Base-by-base conservation (phyloP, 2,888 invertebrate genomes). In the Thereva unica region DNA sequence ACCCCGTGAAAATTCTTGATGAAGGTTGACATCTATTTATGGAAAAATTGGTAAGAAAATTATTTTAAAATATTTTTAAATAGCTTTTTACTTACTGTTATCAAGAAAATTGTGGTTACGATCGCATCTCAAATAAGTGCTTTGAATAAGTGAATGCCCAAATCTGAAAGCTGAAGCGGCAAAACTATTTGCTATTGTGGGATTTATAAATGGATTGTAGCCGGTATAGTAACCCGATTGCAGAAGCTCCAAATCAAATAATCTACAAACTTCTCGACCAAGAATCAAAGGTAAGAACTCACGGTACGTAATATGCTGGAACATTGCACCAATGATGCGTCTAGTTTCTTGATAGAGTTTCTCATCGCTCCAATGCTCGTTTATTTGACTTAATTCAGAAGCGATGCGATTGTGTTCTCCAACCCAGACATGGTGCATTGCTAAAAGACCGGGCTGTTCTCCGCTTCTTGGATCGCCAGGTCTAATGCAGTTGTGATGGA, bases 361-460 rank as follows among this genome's bases (percentile, higher is more conserved):
- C 76, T 95, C 94, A 75, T 95, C 95, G 74, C 88, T 89, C 95
- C 95, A 95, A 74, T 91, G 90, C 0, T 87, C 86, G 82, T 95
- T 95, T 47, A 93, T 75, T 54, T 85, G 84, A 4, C 87, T 84
- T 47, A 95, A 78, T 72, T 87, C 86, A 71, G 85, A 84, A 1
- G 93, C 91, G 72, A 95, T 84, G 69, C 89, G 86, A 77, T 85
- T 89, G 66, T 81, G 81, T 64, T 81, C 81, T 5, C 77, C 76
- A 7, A 80, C 81, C 78, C 79, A 82, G 1, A 81, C 80, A 49
- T 80, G 81, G 68, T 82, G 81, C 68, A 82, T 73, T 7, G 81
- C 81, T 65, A 81, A 68, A 0, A 82, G 68, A 0, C 82, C 93
- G 0, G 93, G 92, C 72, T 93, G 92, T 76, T 93, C 93, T 68